phyloP scores from a whole-genome alignment of 2,113 vertebrate genomes.

The Pollimyrus isidori region DNA sequence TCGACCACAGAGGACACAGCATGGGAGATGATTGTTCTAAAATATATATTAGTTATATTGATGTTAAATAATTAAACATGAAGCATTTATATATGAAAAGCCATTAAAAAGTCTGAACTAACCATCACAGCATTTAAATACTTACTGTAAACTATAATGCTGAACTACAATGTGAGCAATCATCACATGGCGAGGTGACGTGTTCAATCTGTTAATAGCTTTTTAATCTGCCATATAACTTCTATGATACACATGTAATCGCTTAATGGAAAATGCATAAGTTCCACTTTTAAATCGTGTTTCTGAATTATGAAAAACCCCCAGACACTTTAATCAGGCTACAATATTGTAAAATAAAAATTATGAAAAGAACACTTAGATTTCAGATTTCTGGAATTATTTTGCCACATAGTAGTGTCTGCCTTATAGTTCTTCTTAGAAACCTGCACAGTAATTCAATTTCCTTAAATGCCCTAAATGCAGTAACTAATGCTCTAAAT shows the following conservation, averaged over 20 bases:
- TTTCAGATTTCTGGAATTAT: background rate
- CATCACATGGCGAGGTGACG: background rate
- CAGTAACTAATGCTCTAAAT: background rate
- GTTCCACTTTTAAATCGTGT: background rate
- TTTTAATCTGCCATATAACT: background rate
- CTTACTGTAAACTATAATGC: background rate
- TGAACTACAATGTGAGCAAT: background rate
- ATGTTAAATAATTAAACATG: background rate
- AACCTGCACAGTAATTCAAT: background rate
- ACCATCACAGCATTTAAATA: background rate
- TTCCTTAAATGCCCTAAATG: background rate
- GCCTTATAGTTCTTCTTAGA: background rate
- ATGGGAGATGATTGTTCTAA: background rate
- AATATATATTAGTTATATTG: background rate
- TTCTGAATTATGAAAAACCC: background rate
- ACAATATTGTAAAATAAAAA: background rate
- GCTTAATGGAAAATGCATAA: background rate
- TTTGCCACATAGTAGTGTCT: background rate
- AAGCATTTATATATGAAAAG: background rate
- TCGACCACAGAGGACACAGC: background rate
- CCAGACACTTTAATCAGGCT: background rate
- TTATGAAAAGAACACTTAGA: background rate
- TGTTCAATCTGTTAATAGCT: background rate
- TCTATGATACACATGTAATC: too few relatives aligned
- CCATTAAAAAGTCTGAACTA: background rate